phyloP scores from a whole-genome alignment of 2,888 invertebrate genomes.

The Arge pagana region DNA sequence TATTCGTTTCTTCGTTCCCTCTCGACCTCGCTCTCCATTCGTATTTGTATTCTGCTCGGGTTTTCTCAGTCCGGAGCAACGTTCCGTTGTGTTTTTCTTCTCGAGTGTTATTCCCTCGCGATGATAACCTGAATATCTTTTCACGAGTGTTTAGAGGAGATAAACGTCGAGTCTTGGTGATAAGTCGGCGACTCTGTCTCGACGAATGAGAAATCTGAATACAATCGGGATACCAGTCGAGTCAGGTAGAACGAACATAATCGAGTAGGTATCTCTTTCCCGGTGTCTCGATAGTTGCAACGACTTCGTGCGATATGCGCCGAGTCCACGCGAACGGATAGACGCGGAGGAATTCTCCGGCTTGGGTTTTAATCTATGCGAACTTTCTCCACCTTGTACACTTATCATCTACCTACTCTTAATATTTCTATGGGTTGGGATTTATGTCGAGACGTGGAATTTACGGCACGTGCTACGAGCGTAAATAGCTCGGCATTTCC shows the following conservation, averaged over 20 bases:
- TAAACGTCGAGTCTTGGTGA: too few species aligned
- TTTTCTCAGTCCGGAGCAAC: too few species aligned
- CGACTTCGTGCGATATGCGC: slow-evolving; percentile 1
- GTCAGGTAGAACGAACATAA: slow-evolving; percentile 6
- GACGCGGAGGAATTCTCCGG: slow-evolving; percentile 12
- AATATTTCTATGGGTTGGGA: slow-evolving; percentile 46
- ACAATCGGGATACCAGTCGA: too few species aligned
- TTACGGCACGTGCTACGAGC: neutral
- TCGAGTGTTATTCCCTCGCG: too few species aligned
- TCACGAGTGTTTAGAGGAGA: too few species aligned
- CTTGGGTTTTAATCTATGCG: slow-evolving; percentile 20
- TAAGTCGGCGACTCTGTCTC: too few species aligned
- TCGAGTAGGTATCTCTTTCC: neutral
- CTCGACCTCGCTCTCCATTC: neutral
- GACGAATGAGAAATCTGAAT: too few species aligned
- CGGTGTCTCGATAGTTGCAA: too few species aligned
- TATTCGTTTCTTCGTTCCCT: neutral
- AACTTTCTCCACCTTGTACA: slow-evolving; percentile 24
- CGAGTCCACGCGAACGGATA: neutral
- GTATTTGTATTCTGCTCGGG: slow-evolving; percentile 2
- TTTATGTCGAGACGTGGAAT: slow-evolving; percentile 36
- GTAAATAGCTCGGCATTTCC: slow-evolving; percentile 1
- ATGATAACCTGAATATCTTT: too few species aligned
- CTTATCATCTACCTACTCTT: slow-evolving; percentile 47
- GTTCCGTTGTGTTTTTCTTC: too few species aligned